Percentiles rank a stretch among this genome's conserved stretches.
These are phyloP conservation scores for Mungos mungo DNA, from an alignment of 2,113 vertebrate species.

Conservation along the genomic window DNA sequence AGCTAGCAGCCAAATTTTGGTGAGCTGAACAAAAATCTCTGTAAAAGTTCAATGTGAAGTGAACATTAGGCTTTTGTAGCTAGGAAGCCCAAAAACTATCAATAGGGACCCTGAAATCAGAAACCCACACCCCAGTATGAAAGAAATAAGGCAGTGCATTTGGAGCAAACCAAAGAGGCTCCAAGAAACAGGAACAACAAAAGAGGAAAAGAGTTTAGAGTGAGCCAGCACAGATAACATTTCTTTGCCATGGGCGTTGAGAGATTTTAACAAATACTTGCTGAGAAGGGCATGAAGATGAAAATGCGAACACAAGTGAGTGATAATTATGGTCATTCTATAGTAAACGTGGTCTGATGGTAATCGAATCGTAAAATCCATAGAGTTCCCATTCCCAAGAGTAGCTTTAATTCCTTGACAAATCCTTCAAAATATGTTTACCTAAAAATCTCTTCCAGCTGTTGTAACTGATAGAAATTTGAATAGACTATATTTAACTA, in stretches of 20 bases:
- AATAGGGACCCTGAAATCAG: neutral
- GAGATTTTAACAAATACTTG: neutral
- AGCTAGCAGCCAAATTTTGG: neutral
- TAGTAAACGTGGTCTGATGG: neutral
- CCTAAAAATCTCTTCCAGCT: constrained; percentile 11
- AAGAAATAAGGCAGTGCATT: neutral
- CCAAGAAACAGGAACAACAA: neutral
- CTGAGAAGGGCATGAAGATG: neutral
- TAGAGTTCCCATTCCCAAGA: neutral
- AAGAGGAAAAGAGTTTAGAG: neutral
- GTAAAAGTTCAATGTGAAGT: neutral
- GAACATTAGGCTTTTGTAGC: neutral
- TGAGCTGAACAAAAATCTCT: constrained; percentile 15
- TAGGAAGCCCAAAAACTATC: neutral
- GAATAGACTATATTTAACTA: neutral
- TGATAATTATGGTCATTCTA: neutral
- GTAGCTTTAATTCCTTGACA: neutral
- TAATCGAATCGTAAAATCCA: neutral
- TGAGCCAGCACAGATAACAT: neutral
- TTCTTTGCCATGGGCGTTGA: neutral
- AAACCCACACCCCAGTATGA: neutral
- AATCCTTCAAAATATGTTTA: neutral
- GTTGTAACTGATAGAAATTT: neutral
- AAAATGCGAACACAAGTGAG: neutral
- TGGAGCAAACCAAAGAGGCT: neutral